Evolutionary conservation across 2,797 vertebrate species (phyloP).

Genomic region (Gadopsis marmoratus): DNA sequence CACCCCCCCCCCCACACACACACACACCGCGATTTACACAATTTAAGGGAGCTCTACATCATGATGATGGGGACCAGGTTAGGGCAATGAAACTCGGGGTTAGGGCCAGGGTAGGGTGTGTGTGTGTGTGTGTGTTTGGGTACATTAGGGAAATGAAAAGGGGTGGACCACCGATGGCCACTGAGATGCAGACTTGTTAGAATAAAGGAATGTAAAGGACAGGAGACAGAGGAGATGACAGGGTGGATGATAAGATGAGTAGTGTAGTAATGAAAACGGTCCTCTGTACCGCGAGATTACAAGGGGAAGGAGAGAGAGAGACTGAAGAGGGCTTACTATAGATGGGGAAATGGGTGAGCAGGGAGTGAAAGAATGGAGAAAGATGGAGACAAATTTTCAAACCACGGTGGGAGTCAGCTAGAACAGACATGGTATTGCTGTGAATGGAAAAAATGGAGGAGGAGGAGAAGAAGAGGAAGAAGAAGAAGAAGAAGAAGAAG

Average conservation of each 20-base stretch:
- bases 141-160: constrained; percentile 90
- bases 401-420: constrained; percentile 58
- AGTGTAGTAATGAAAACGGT: constrained; percentile 76
- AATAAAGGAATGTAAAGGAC: constrained; percentile 81
- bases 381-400: constrained; percentile 65
- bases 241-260: constrained; percentile 77
- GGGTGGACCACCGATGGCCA: constrained; percentile 80
- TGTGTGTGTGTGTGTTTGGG: constrained; percentile 49
- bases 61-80: constrained; percentile 83
- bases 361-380: constrained; percentile 49
- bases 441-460: constrained; percentile 19
- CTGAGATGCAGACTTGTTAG: constrained; percentile 86
- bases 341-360: constrained; percentile 34
- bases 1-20: constrained; percentile 5
- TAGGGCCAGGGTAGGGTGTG: constrained; percentile 59
- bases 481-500: constrained; percentile 45
- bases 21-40: constrained; percentile 85
- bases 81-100: constrained; percentile 85
- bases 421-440: constrained; percentile 41
- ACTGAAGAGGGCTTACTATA: background rate
- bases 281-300: constrained; percentile 78
- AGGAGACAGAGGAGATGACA: constrained; percentile 76
- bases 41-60: constrained; percentile 77
- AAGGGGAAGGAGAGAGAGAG: constrained; percentile 56
- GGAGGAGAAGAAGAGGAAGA: constrained; percentile 31